Conservation (phyloP, 1,140 invertebrate species). For the Calycopis cecrops region DNA sequence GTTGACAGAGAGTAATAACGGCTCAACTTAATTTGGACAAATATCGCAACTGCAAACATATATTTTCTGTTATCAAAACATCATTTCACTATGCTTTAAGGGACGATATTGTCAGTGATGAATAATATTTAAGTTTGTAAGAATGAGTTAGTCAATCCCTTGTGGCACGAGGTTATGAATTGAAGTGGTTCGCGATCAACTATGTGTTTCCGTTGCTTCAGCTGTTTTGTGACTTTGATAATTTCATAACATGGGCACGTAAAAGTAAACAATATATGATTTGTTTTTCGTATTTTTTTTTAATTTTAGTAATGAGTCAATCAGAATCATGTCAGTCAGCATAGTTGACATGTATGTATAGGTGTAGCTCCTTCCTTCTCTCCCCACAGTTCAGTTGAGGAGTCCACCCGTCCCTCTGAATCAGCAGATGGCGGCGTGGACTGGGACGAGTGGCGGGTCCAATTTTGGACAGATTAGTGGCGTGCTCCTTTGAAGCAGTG, state of each 20-base stretch:
- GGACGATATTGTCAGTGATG: not conserved
- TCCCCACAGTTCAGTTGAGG: no score
- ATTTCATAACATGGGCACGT: no score
- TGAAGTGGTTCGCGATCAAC: constrained; percentile 70
- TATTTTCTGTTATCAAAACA: constrained; percentile 16
- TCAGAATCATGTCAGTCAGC: no score
- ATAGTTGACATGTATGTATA: no score
- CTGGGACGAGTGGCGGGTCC: no score
- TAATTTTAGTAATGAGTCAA: no score
- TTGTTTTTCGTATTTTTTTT: not conserved
- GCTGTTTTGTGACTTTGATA: constrained; percentile 38
- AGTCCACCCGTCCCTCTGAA: no score
- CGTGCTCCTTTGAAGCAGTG: no score
- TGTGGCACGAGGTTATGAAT: constrained; percentile 68
- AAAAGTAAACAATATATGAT: constrained; percentile 2
- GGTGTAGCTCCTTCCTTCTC: no score
- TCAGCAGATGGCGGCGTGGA: no score
- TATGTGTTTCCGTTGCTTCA: constrained; percentile 63
- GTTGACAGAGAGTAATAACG: constrained; percentile 22
- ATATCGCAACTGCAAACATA: constrained; percentile 25
- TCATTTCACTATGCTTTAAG: not conserved
- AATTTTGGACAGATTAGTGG: no score
- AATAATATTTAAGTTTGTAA: constrained; percentile 41
- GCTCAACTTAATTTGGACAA: constrained; percentile 35
- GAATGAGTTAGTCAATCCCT: constrained; percentile 65